phyloP scores from a whole-genome alignment of 2,888 invertebrate genomes.

The Nezara viridula region DNA sequence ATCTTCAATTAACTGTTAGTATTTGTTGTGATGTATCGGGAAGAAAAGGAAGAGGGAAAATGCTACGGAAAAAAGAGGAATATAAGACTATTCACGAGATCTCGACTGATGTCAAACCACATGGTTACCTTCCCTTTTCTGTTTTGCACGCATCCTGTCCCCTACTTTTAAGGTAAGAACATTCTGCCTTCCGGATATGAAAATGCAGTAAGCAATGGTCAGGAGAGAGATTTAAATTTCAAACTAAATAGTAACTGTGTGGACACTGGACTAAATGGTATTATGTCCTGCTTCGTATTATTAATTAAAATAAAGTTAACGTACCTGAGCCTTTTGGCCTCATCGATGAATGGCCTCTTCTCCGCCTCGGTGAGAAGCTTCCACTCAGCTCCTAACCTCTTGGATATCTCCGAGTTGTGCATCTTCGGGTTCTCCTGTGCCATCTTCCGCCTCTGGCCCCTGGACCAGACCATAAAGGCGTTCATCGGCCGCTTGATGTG shows the following conservation, averaged over 20 bases:
- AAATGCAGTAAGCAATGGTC: too few species aligned
- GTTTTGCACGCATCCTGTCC: neutral
- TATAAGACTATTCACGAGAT: too few species aligned
- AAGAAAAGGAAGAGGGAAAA: too few species aligned
- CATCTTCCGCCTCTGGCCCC: slow-evolving; percentile 91
- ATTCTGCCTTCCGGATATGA: neutral
- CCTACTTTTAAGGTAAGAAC: neutral
- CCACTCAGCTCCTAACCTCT: slow-evolving; percentile 90
- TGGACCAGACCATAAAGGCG: slow-evolving; percentile 95
- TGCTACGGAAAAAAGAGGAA: too few species aligned
- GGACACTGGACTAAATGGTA: too few species aligned
- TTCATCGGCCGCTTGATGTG: slow-evolving; percentile 96
- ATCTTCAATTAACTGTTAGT: too few species aligned
- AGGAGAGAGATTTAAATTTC: too few species aligned
- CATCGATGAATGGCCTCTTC: slow-evolving; percentile 91
- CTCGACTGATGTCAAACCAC: neutral
- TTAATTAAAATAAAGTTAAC: slow-evolving; percentile 67
- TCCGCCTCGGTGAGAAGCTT: slow-evolving; percentile 88
- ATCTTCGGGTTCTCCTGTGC: slow-evolving; percentile 97
- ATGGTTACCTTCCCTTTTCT: neutral
- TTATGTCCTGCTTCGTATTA: too few species aligned
- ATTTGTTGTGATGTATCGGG: too few species aligned
- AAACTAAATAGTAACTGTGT: too few species aligned
- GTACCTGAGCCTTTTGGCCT: slow-evolving; percentile 89
- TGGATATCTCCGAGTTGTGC: slow-evolving; percentile 99